Percentiles rank a stretch among this genome's conserved stretches.
Evolutionary conservation across 2,797 vertebrate species (phyloP).

Genomic region (Micromesistius poutassou): DNA sequence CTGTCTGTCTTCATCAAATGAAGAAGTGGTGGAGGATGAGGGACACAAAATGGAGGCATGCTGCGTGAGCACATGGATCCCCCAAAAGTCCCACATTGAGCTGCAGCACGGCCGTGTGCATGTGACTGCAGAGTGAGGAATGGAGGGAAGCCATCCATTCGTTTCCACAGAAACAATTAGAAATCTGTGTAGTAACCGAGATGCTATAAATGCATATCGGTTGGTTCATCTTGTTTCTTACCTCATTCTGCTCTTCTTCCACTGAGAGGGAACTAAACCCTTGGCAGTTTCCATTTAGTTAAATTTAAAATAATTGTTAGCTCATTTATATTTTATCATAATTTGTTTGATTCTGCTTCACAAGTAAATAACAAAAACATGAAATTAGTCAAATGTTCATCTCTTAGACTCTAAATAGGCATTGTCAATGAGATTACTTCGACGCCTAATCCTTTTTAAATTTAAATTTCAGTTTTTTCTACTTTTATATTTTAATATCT

Average conservation of each 20-base stretch:
- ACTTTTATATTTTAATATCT: background rate
- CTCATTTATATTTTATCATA: background rate
- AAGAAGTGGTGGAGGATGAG: too few species aligned
- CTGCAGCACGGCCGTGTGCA: background rate
- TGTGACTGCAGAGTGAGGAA: conserved; percentile 2
- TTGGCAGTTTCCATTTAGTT: background rate
- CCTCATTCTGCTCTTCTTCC: background rate
- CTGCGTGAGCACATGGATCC: too few species aligned
- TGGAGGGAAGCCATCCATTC: conserved; percentile 20
- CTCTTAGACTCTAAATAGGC: background rate
- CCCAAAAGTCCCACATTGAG: too few species aligned
- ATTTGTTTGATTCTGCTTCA: background rate
- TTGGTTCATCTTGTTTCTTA: background rate
- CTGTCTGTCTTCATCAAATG: too few species aligned
- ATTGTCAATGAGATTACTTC: background rate
- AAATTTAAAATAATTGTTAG: background rate
- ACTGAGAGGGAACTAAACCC: background rate
- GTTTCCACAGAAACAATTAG: conserved; percentile 51
- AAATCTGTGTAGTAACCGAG: conserved; percentile 14
- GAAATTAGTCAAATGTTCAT: background rate
- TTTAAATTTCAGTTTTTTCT: background rate
- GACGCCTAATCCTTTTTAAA: background rate
- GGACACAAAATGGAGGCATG: too few species aligned
- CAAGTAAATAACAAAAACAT: background rate
- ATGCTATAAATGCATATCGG: background rate